Evolutionary conservation across 2,797 vertebrate species (phyloP).

Genomic region (Crocidura indochinensis): DNA sequence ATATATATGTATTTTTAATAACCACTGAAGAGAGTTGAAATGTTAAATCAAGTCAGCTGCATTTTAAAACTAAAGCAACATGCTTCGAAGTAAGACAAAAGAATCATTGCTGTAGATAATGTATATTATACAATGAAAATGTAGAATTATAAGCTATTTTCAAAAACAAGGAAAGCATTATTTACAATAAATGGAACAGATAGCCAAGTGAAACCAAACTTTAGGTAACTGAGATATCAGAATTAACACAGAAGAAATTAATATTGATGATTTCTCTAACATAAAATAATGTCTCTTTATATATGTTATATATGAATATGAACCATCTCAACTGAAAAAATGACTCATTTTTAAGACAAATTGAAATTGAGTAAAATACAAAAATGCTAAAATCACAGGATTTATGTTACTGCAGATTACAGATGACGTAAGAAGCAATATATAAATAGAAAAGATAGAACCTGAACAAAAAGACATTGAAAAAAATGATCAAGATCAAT

Average conservation of each 20-base stretch:
- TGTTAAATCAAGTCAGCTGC: background rate
- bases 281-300: background rate
- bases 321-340: background rate
- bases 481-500: no score
- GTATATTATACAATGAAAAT: conserved; percentile 14
- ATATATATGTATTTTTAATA: background rate
- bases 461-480: no score
- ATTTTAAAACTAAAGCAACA: background rate
- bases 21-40: background rate
- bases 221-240: background rate
- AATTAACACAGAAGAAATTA: background rate
- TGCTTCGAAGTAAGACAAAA: background rate
- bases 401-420: no score
- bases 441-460: no score
- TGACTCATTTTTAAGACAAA: no score
- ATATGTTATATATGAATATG: background rate
- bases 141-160: background rate
- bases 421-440: no score
- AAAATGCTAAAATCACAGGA: no score
- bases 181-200: background rate
- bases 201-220: background rate
- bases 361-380: no score
- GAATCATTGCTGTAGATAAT: background rate
- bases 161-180: background rate
- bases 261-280: background rate